A percentile compares a stretch with the other conserved stretches of the same genome.
These are phyloP conservation scores for Elegia similella DNA, from an alignment of 2,888 invertebrate genomes.

Conservation along the genomic window DNA sequence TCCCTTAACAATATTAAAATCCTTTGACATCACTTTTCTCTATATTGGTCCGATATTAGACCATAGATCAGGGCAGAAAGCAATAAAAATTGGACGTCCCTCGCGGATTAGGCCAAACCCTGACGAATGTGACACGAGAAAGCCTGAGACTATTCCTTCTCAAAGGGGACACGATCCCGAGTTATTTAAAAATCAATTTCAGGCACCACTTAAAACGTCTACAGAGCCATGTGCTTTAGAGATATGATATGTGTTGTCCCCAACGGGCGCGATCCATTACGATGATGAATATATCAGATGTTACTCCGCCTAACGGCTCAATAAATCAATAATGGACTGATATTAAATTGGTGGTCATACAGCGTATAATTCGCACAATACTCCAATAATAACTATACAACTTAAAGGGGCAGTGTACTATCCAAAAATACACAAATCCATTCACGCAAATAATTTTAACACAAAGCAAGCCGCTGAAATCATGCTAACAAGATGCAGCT, in stretches of 20 bases:
- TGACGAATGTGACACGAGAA: conserved; percentile 75
- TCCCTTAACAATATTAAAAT: conserved; percentile 49
- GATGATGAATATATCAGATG: conserved; percentile 60
- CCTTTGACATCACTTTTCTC: conserved; percentile 55
- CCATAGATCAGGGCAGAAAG: conserved; percentile 70
- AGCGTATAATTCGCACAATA: conserved; percentile 66
- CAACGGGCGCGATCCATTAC: conserved; percentile 47
- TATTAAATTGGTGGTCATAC: conserved; percentile 60
- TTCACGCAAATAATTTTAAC: conserved; percentile 73
- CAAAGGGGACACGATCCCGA: conserved; percentile 47
- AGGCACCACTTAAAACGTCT: conserved; percentile 47
- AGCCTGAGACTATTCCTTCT: conserved; percentile 66
- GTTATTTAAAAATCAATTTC: conserved; percentile 74
- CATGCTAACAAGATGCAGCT: conserved; percentile 79
- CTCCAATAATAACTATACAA: conserved; percentile 48
- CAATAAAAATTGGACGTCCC: conserved; percentile 77
- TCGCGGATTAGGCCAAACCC: conserved; percentile 73
- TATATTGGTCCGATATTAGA: conserved; percentile 68
- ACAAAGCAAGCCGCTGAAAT: conserved; percentile 65
- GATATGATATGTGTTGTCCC: conserved; percentile 38
- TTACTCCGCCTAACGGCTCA: conserved; percentile 52
- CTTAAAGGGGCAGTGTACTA: conserved; percentile 46
- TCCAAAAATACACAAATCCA: conserved; percentile 52
- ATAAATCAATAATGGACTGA: conserved; percentile 65
- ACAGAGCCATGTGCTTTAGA: conserved; percentile 31